Evolutionary conservation across 2,113 vertebrate species (phyloP).

Genomic region (Rhea americana): DNA sequence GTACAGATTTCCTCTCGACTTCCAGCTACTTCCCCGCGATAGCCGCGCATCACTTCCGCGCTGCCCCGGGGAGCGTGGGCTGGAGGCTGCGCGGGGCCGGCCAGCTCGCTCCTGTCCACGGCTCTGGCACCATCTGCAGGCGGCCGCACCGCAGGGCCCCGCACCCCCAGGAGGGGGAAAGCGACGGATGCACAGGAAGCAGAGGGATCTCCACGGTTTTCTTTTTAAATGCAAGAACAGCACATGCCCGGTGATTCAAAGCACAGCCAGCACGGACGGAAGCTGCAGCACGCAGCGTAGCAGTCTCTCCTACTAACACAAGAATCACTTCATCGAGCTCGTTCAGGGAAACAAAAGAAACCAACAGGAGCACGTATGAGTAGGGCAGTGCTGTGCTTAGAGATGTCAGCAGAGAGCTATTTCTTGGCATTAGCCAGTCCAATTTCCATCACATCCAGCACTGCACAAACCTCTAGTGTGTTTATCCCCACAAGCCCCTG

Average conservation of each 20-base stretch:
- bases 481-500: neutral
- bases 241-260: fast-evolving
- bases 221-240: fast-evolving
- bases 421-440: neutral
- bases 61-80: neutral
- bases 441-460: fast-evolving
- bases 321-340: fast-evolving
- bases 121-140: constrained; percentile 74
- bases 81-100: fast-evolving
- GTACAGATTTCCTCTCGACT: fast-evolving
- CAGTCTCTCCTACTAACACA: fast-evolving
- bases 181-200: fast-evolving
- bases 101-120: neutral
- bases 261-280: neutral
- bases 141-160: neutral
- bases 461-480: fast-evolving
- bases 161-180: neutral
- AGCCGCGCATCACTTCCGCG: fast-evolving
- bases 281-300: fast-evolving
- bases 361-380: fast-evolving
- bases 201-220: fast-evolving
- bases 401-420: neutral
- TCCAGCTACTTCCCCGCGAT: fast-evolving
- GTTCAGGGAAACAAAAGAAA: neutral
- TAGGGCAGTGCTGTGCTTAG: neutral